Base-by-base conservation (phyloP, 2,113 vertebrate species). In the Hiodon tergisus region DNA sequence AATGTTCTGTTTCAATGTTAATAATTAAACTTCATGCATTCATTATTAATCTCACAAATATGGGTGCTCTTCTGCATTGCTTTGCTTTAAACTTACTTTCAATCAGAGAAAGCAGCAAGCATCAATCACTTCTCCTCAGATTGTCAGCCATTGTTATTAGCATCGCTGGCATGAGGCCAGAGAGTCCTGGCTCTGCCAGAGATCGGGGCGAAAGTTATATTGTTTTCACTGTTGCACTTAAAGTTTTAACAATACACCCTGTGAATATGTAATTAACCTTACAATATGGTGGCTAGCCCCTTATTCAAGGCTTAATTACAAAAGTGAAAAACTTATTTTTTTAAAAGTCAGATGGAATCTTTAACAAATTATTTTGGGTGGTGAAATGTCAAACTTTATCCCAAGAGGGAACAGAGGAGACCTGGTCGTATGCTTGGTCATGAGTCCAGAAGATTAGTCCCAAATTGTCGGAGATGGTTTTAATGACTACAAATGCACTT, bases 391-490 rank as follows among this genome's bases (percentile, higher is more conserved):
- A 51, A 68, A 73, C 9, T 54, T 53, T 76, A 73, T 78, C 77
- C 55, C 60, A 46, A 4, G 55, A 78, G 67, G 54, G 16, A 76
- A 14, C 11, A 5, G 17, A 46, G 69, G 14, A 71, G 67, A 74
- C 68, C 71, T 50, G 61, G 72, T 80, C 71, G 72, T 75, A 76
- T 61, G 67, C 76, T 77, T 80, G 77, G 74, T 74, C 81, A 83
- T 79, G 71, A 74, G 79, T 84, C 78, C 73, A 17, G 59, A 61
- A 74, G 77, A 81, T 82, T 77, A 80, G 78, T 82, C 74, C 67
- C 63, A 77, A 75, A 82, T 72, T 76, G 73, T 72, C 51, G 65
- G 70, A 73, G 73, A 78, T 78, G 76, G 77, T 70, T 60, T 73
- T 71, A 83, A 72, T 81, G 73, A 83, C 78, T 81, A 82, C 69